Evolutionary conservation across 2,888 invertebrate genomes (phyloP).

Genomic region (Conomelus anceps): DNA sequence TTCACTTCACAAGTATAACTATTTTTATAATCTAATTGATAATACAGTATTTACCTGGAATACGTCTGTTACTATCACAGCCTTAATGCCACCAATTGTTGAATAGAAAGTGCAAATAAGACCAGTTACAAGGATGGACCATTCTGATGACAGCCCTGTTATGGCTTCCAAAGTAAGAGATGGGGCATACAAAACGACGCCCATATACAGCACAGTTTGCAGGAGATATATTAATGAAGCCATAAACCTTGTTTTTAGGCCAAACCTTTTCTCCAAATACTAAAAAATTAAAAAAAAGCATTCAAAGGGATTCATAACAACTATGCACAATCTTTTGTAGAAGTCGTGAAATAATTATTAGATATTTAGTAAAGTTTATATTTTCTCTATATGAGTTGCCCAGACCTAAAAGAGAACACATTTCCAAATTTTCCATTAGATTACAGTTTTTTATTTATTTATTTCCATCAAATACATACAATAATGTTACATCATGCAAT

Average conservation of each 20-base stretch:
- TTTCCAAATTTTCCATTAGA: too few species aligned
- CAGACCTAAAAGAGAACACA: too few species aligned
- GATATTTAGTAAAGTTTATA: too few species aligned
- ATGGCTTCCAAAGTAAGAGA: conserved; percentile 68
- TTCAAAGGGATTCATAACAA: too few species aligned
- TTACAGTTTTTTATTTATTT: too few species aligned
- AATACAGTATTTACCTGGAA: conserved; percentile 52
- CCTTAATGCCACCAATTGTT: conserved; percentile 60
- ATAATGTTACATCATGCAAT: too few species aligned
- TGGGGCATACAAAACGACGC: conserved; percentile 82
- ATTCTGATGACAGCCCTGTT: conserved; percentile 44
- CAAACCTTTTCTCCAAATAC: conserved; percentile 63
- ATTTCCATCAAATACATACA: too few species aligned
- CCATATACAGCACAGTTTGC: conserved; percentile 70
- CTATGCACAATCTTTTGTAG: too few species aligned
- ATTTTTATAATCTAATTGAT: too few species aligned
- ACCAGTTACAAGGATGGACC: conserved; percentile 46
- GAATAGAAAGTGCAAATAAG: conserved; percentile 45
- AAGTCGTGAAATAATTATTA: too few species aligned
- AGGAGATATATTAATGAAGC: conserved; percentile 62
- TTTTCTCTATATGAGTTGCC: too few species aligned
- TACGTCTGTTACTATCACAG: conserved; percentile 75
- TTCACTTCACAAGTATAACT: too few species aligned
- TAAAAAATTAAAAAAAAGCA: conserved; percentile 43
- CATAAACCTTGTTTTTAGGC: conserved; percentile 57